phyloP scores from a whole-genome alignment of 2,113 vertebrate species.

The Elephantulus edwardii region DNA sequence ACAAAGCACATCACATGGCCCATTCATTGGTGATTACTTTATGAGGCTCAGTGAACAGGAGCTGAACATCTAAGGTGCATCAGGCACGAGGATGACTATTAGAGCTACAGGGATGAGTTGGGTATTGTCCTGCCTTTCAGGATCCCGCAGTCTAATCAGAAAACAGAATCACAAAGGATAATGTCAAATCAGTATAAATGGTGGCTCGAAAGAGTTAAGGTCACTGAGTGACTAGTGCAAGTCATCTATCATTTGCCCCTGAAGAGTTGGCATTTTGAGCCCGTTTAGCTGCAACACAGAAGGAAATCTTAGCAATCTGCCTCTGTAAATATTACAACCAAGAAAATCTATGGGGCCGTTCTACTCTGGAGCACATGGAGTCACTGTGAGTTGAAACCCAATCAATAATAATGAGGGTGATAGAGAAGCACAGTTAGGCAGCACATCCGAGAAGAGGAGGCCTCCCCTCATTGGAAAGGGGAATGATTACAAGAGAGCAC shows the following conservation, averaged over 20 bases:
- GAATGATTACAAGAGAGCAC: not conserved
- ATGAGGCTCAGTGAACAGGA: not conserved
- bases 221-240: not conserved
- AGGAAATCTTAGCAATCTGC: too few relatives aligned
- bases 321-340: too few relatives aligned
- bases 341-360: too few relatives aligned
- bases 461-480: not conserved
- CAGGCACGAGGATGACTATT: not conserved
- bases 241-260: not conserved
- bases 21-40: too few relatives aligned
- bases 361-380: too few relatives aligned
- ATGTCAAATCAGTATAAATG: not conserved
- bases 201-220: not conserved
- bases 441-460: not conserved
- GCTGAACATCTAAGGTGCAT: not conserved
- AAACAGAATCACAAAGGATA: not conserved
- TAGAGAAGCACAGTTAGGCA: not conserved
- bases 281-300: too few relatives aligned
- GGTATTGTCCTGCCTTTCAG: not conserved
- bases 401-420: too few relatives aligned
- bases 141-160: not conserved
- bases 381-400: too few relatives aligned
- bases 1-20: not conserved
- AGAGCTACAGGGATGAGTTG: not conserved
- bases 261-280: not conserved